Percentiles rank a stretch among this genome's conserved stretches.
phyloP scores from a whole-genome alignment of 2,888 invertebrate genomes.

The Lycia hirtaria region DNA sequence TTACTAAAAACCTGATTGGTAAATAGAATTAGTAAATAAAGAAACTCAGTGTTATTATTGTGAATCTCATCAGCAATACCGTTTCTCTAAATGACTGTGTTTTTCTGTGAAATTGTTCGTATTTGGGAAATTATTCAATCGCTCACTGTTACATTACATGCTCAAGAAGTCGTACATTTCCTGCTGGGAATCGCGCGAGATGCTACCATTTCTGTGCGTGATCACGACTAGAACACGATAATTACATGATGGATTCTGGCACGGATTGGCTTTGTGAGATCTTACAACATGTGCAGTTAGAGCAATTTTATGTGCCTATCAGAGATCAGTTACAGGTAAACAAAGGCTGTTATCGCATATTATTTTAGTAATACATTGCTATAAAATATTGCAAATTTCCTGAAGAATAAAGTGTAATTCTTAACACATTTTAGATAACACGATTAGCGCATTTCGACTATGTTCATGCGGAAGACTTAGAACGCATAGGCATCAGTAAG shows the following conservation, averaged over 20 bases:
- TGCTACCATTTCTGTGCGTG: constrained; percentile 59
- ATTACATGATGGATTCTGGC: constrained; percentile 71
- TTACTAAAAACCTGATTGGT: background rate
- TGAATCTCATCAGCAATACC: constrained; percentile 18
- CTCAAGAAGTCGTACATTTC: constrained; percentile 61
- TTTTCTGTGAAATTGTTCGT: constrained; percentile 9
- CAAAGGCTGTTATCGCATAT: constrained; percentile 33
- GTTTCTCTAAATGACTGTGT: background rate
- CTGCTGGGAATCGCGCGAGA: constrained; percentile 67
- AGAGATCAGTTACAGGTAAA: constrained; percentile 95
- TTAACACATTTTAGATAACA: constrained; percentile 88
- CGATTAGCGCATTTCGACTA: constrained; percentile 98
- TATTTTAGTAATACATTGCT: background rate
- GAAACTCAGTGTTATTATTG: constrained; percentile 18
- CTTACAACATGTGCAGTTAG: constrained; percentile 94
- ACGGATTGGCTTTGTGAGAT: constrained; percentile 94
- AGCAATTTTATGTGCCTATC: constrained; percentile 95
- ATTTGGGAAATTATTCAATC: constrained; percentile 39
- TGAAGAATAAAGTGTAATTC: background rate
- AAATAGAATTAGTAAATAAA: constrained; percentile 29
- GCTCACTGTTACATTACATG: constrained; percentile 43
- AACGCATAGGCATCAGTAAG: constrained; percentile 96
- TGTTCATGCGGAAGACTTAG: constrained; percentile 97
- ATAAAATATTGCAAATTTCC: background rate
- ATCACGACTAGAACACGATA: constrained; percentile 42